Evolutionary conservation across 1,140 invertebrate species (phyloP), one percentile per base, ranked within the genome.

Genomic region (Zelostemma sp.): DNA sequence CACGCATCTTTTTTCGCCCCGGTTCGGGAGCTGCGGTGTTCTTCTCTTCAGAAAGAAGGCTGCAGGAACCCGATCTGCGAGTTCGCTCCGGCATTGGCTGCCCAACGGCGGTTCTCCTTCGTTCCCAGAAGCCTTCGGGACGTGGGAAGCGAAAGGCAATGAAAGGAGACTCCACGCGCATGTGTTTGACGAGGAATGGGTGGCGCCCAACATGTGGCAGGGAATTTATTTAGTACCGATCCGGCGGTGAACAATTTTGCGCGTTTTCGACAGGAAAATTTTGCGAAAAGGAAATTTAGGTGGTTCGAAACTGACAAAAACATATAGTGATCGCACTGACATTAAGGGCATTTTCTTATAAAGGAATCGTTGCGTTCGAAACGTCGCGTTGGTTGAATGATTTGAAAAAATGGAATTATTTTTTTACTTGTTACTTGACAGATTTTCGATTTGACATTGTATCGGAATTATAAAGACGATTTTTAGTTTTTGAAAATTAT

Each of bases 171-270:
- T 68, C 54, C 60, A 68, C 63, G 59, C 65, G 69, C 72, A 73
- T 73, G 71, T 76, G 75, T 73, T 72, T 53, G 58, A 59, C 48
- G 65, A 69, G 72, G 69, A 74, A 72, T 67, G 66, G 70, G 68
- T 68, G 65, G 75, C 70, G 55, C 63, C 58, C 45, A 67, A 68
- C 70, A 72, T 75, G 67, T 75, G 70, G 69, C 59, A 50, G 43
- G 45, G 33, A 72, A 50, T 51, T 73, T 64, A 72, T 56, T 68
- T 64, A 45, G 53, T 60, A 61, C 21, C 31, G 18, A 56, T 12
- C 33, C 17, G 15, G 46, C 9, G 15, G 1, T 28, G 57, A 62
- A 72, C 63, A 72, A 65, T 58, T 35, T 41, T 5, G 19, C 18
- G 40, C 1, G 60, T n/a, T 35, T 9, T 35, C n/a, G 33, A 25